A percentile compares a stretch with the other conserved stretches of the same genome.
Conservation (phyloP, 2,888 invertebrate genomes). For the Leptura quadrifasciata region DNA sequence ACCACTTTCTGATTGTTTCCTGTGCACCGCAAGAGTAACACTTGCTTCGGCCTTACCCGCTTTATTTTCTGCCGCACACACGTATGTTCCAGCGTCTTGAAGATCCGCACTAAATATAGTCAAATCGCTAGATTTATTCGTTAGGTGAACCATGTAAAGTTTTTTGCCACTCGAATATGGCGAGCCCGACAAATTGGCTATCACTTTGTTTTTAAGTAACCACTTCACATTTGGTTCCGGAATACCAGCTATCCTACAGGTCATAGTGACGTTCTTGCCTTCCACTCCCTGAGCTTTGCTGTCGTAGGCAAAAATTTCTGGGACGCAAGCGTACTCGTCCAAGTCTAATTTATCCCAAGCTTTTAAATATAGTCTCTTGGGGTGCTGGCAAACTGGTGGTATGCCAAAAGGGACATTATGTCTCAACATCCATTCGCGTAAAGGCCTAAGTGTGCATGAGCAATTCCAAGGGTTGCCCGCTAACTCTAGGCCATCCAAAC, state of each 20-base stretch:
- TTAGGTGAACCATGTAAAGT: constrained; percentile 81
- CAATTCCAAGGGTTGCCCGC: constrained; percentile 91
- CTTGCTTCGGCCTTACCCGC: constrained; percentile 86
- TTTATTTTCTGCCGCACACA: constrained; percentile 87
- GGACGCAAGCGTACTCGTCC: constrained; percentile 88
- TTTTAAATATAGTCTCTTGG: constrained; percentile 79
- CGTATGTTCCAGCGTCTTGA: constrained; percentile 86
- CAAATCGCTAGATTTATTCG: constrained; percentile 83
- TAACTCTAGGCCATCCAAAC: constrained; percentile 84
- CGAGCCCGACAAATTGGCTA: constrained; percentile 78
- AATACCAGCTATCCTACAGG: constrained; percentile 82
- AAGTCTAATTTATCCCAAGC: constrained; percentile 86
- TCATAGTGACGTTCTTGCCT: constrained; percentile 84
- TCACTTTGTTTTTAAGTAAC: constrained; percentile 82
- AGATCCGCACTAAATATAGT: constrained; percentile 83
- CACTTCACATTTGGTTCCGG: constrained; percentile 85
- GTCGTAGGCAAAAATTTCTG: constrained; percentile 80
- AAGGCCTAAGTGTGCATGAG: constrained; percentile 83
- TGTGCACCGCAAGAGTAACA: constrained; percentile 83
- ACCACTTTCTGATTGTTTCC: constrained; percentile 78
- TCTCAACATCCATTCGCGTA: constrained; percentile 87
- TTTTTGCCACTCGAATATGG: constrained; percentile 76
- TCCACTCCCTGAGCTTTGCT: constrained; percentile 80
- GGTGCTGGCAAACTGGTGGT: constrained; percentile 83
- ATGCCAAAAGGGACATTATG: constrained; percentile 85